These are phyloP conservation scores for Pygathrix nemaeus DNA, from an alignment of 2,113 vertebrate species.

Conservation along the genomic window DNA sequence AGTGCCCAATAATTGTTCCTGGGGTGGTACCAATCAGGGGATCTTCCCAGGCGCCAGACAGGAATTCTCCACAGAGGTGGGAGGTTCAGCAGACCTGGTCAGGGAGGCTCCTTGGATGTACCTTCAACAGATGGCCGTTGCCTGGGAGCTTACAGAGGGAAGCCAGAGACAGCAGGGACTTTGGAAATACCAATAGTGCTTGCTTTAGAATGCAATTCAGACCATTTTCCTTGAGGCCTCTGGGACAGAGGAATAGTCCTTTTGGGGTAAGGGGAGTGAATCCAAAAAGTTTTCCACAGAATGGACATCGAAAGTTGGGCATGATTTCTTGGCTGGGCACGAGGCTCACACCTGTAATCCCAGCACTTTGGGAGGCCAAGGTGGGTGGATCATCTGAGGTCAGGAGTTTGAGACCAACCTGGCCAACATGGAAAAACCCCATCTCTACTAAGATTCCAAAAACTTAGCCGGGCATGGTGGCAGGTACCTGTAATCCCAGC, in stretches of 20 bases:
- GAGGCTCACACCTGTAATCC: too few species aligned
- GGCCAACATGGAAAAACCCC: too few species aligned
- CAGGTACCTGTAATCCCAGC: too few species aligned
- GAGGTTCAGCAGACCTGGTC: background rate
- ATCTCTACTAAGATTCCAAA: too few species aligned
- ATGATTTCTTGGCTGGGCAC: background rate
- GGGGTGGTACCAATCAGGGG: background rate
- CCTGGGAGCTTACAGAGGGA: background rate
- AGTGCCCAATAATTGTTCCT: background rate
- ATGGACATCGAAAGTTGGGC: background rate
- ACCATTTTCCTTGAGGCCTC: background rate
- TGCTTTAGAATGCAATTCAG: background rate
- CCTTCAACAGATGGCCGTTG: background rate
- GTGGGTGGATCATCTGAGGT: too few species aligned
- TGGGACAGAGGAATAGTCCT: background rate
- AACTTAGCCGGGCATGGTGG: too few species aligned
- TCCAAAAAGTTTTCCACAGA: background rate
- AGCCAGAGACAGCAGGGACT: background rate
- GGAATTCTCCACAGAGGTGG: background rate
- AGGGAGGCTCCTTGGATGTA: background rate
- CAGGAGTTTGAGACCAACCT: too few species aligned
- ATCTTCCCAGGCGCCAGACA: background rate
- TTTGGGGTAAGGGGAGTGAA: background rate
- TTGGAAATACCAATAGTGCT: background rate
- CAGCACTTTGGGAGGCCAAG: too few species aligned